phyloP scores from a whole-genome alignment of 2,113 vertebrate species.

The Alosa alosa region DNA sequence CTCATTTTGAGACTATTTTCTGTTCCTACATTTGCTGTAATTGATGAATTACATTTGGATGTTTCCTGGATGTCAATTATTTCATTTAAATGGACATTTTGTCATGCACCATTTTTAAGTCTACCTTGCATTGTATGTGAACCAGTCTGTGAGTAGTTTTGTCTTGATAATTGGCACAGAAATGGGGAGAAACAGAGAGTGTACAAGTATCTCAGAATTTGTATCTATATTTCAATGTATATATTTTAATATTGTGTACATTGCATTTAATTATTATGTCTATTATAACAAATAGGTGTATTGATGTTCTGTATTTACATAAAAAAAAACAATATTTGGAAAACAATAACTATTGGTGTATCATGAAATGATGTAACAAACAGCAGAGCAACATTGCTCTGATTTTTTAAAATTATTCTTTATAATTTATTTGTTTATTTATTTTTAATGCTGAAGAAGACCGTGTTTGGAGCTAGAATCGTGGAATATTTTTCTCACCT shows the following conservation, averaged over 20 bases:
- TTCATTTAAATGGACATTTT: neutral
- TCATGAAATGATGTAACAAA: conserved; percentile 70
- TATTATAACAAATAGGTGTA: conserved; percentile 74
- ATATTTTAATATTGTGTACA: conserved; percentile 81
- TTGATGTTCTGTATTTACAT: conserved; percentile 76
- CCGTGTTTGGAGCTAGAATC: conserved; percentile 62
- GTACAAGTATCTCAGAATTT: conserved; percentile 63
- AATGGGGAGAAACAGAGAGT: conserved; percentile 64
- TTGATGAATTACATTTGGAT: neutral
- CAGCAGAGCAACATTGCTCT: conserved; percentile 59
- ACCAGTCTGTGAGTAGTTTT: conserved; percentile 1
- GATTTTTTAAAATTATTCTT: conserved; percentile 48
- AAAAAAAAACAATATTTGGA: conserved; percentile 61
- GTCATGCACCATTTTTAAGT: neutral
- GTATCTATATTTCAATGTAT: conserved; percentile 75
- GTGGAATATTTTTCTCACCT: conserved; percentile 56
- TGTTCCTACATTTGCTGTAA: neutral
- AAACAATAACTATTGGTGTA: conserved; percentile 68
- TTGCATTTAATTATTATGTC: conserved; percentile 74
- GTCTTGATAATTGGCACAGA: conserved; percentile 10
- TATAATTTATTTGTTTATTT: conserved; percentile 52
- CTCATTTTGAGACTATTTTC: neutral
- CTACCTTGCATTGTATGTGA: neutral
- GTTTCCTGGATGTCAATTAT: neutral
- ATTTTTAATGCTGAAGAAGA: conserved; percentile 55